These are phyloP conservation scores for Pachypanchax playfairii DNA, from an alignment of 2,113 vertebrate genomes.

Conservation along the genomic window DNA sequence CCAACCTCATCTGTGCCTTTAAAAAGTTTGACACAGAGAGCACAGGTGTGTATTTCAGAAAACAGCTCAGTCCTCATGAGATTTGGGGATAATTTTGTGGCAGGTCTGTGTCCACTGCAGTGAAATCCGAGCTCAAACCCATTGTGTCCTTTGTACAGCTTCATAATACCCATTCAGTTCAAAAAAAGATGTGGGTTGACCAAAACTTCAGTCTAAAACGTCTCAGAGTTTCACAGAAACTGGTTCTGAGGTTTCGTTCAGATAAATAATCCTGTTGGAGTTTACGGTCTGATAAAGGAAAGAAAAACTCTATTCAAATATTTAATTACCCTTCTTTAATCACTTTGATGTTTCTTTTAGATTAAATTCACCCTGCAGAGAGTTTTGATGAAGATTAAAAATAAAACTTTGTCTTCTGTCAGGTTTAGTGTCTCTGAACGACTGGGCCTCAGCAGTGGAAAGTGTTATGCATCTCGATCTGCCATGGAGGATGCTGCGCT, in stretches of 20 bases:
- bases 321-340: neutral
- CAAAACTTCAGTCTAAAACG: slow-evolving; percentile 3
- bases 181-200: neutral
- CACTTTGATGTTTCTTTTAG: neutral
- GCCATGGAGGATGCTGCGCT: slow-evolving; percentile 88
- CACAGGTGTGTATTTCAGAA: slow-evolving; percentile 66
- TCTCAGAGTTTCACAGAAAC: slow-evolving; percentile 55
- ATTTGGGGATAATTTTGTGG: slow-evolving; percentile 19
- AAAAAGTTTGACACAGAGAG: slow-evolving; percentile 70
- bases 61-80: neutral
- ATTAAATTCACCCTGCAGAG: neutral
- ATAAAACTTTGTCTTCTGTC: neutral
- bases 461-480: slow-evolving; percentile 84
- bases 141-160: slow-evolving; percentile 38
- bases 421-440: slow-evolving; percentile 75
- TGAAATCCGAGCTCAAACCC: slow-evolving; percentile 36
- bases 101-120: neutral
- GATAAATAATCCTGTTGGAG: neutral
- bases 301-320: neutral
- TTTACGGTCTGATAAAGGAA: neutral
- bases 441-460: slow-evolving; percentile 87
- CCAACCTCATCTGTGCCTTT: slow-evolving; percentile 80
- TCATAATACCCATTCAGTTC: slow-evolving; percentile 17
- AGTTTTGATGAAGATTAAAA: neutral
- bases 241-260: neutral